A percentile compares a stretch with the other conserved stretches of the same genome.
These are phyloP conservation scores for Ptychadena robeensis DNA, from an alignment of 2,797 vertebrate genomes.

Conservation along the genomic window DNA sequence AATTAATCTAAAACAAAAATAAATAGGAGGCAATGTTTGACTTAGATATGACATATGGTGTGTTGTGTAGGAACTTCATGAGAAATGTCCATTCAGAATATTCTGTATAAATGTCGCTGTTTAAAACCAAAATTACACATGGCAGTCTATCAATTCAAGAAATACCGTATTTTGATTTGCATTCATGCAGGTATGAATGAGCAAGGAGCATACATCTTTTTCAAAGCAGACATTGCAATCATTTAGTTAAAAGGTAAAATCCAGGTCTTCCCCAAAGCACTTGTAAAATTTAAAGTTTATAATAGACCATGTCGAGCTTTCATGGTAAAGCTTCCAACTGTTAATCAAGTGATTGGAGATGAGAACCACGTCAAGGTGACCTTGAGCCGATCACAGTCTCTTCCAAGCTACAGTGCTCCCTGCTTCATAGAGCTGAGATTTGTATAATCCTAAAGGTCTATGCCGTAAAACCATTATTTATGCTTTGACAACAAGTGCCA, in stretches of 20 bases:
- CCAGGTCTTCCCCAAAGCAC: not conserved
- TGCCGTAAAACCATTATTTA: not conserved
- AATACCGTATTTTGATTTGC: not conserved
- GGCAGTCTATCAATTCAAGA: not conserved
- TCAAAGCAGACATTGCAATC: not conserved
- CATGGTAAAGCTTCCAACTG: not conserved
- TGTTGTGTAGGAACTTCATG: not conserved
- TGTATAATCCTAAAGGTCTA: not conserved
- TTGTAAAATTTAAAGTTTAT: conserved; percentile 28
- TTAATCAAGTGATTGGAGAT: not conserved
- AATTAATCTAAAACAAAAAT: too few relatives aligned
- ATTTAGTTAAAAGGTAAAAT: conserved; percentile 15
- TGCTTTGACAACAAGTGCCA: not conserved
- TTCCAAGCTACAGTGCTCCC: not conserved
- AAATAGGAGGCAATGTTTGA: too few relatives aligned
- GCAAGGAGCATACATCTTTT: not conserved
- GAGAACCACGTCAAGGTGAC: conserved; percentile 17
- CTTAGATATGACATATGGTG: too few relatives aligned
- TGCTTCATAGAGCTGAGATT: not conserved
- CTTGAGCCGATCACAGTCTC: not conserved
- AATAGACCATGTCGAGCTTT: conserved; percentile 1
- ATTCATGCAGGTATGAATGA: not conserved
- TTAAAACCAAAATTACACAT: not conserved
- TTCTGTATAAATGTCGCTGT: not conserved
- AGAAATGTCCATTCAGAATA: not conserved